Percentiles rank a stretch among this genome's conserved stretches.
Evolutionary conservation across 2,888 invertebrate species (phyloP).

Genomic region (Hydrotaea cyrtoneurina): DNA sequence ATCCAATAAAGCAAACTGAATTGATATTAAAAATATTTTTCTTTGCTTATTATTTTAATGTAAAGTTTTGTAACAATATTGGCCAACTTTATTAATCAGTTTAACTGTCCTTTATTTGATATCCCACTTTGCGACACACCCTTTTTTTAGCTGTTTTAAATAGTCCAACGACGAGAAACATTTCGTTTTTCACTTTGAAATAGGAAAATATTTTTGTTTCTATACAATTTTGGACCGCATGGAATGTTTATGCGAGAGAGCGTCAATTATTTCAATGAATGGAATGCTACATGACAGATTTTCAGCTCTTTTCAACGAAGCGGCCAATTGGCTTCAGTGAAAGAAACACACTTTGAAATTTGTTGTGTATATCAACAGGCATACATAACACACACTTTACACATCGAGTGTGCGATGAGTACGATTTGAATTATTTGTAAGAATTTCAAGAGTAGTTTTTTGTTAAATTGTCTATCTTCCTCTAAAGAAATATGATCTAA

Average conservation of each 20-base stretch:
- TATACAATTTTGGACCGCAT: not conserved
- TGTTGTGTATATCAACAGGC: not conserved
- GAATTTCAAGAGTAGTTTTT: not conserved
- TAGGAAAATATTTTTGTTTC: not conserved
- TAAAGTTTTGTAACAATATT: too few relatives aligned
- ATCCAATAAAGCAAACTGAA: too few relatives aligned
- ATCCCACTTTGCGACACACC: too few relatives aligned
- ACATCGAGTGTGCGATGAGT: not conserved
- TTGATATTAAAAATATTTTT: too few relatives aligned
- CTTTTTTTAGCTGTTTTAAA: not conserved
- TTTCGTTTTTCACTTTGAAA: slow-evolving; percentile 49
- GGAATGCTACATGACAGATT: not conserved
- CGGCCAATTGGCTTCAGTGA: slow-evolving; percentile 7
- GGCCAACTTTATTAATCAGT: too few relatives aligned
- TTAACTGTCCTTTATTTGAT: too few relatives aligned
- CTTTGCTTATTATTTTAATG: too few relatives aligned
- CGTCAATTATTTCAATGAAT: slow-evolving; percentile 4
- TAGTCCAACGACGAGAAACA: slow-evolving; percentile 4
- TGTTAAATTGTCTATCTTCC: not conserved
- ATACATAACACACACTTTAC: not conserved
- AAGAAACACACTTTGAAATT: not conserved
- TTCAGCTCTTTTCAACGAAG: not conserved
- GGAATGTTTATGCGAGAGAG: not conserved
- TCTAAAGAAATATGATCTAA: slow-evolving; percentile 21
- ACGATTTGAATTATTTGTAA: not conserved